Evolutionary conservation across 2,888 invertebrate genomes (phyloP).

Genomic region (Cryptops parisi): DNA sequence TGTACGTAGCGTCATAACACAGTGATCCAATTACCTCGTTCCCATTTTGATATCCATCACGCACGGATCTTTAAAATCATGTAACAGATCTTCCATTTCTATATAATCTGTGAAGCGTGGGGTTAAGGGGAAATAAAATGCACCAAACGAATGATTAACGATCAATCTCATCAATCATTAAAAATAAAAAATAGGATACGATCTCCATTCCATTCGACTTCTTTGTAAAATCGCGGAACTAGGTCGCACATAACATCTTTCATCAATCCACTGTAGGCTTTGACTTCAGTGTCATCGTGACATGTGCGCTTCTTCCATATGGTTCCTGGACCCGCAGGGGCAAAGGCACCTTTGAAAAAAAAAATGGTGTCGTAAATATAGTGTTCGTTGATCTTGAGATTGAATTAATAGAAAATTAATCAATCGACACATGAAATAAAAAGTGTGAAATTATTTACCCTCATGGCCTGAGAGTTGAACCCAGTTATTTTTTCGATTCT

Average conservation of each 20-base stretch:
- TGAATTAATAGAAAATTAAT: background rate
- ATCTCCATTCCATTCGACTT: slow-evolving; percentile 40
- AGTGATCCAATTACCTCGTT: too few species aligned
- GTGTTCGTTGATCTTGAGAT: too few species aligned
- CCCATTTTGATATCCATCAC: slow-evolving; percentile 99
- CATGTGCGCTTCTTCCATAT: slow-evolving; percentile 77
- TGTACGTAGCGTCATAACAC: too few species aligned
- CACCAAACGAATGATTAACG: background rate
- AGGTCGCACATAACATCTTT: slow-evolving; percentile 56
- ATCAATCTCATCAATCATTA: background rate
- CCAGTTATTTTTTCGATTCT: slow-evolving; percentile 45
- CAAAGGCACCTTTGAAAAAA: slow-evolving; percentile 72
- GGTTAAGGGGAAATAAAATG: too few species aligned
- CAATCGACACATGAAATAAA: background rate
- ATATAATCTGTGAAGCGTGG: slow-evolving; percentile 51
- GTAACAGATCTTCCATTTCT: slow-evolving; percentile 84
- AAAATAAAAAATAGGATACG: too few species aligned
- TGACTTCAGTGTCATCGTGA: slow-evolving; percentile 35
- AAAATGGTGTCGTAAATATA: too few species aligned
- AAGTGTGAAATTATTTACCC: slow-evolving; percentile 23
- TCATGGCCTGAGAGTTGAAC: slow-evolving; percentile 81
- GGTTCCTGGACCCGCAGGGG: slow-evolving; percentile 81
- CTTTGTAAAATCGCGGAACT: slow-evolving; percentile 70
- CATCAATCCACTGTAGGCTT: slow-evolving; percentile 57
- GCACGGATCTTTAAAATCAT: slow-evolving; percentile 78